These are phyloP conservation scores for Nomada flava DNA, from an alignment of 2,888 invertebrate genomes.

Conservation along the genomic window DNA sequence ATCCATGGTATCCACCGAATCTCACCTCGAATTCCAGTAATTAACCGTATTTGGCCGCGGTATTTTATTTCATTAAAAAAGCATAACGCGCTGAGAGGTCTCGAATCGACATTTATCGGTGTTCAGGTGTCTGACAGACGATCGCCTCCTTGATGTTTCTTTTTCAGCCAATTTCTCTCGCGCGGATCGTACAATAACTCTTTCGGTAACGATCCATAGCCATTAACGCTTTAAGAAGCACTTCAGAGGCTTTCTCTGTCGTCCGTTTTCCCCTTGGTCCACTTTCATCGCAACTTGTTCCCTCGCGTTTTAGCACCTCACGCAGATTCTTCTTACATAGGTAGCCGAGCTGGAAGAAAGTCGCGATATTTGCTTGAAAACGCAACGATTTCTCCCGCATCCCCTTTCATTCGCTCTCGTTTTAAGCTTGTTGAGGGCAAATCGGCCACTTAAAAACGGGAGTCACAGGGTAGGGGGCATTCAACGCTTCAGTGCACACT, in stretches of 20 bases:
- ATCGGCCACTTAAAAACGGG: conserved; percentile 60
- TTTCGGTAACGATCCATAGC: conserved; percentile 65
- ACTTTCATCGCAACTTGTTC: not conserved
- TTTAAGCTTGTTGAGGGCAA: conserved; percentile 42
- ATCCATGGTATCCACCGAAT: no score
- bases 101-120: conserved; percentile 56
- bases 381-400: conserved; percentile 6
- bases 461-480: conserved; percentile 41
- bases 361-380: conserved; percentile 21
- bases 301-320: conserved; percentile 26
- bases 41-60: no score
- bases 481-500: conserved; percentile 50
- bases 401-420: conserved; percentile 3
- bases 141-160: conserved; percentile 60
- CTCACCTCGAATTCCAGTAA: not conserved
- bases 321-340: conserved; percentile 8
- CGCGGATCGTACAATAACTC: conserved; percentile 51
- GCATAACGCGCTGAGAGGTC: conserved; percentile 40
- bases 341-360: conserved; percentile 10
- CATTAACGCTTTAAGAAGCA: conserved; percentile 61
- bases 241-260: conserved; percentile 41
- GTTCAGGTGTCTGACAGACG: conserved; percentile 53
- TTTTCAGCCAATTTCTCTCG: conserved; percentile 46
- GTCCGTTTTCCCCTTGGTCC: conserved; percentile 20
- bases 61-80: not conserved